phyloP scores from a whole-genome alignment of 2,113 vertebrate genomes.

The Oreotrochilus melanogaster region DNA sequence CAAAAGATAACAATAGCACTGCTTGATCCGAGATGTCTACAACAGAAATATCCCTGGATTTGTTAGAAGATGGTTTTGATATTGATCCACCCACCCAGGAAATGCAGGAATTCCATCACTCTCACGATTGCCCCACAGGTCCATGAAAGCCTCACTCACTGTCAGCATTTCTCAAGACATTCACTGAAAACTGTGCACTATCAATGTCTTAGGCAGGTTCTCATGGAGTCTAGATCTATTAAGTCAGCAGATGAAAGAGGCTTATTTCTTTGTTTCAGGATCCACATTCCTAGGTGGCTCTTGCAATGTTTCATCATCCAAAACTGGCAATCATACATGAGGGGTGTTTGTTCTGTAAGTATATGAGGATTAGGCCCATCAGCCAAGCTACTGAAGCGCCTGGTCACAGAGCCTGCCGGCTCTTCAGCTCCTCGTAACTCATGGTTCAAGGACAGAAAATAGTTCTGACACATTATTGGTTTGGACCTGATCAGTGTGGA shows the following conservation, averaged over 20 bases:
- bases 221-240: background rate
- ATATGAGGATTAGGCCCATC: accelerated
- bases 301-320: background rate
- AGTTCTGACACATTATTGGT: background rate
- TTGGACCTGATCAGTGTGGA: accelerated
- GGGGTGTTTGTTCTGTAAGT: background rate
- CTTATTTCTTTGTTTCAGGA: background rate
- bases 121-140: background rate
- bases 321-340: background rate
- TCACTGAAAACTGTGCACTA: background rate
- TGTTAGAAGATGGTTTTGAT: background rate
- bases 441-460: background rate
- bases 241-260: background rate
- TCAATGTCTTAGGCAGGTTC: background rate
- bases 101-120: background rate
- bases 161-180: background rate
- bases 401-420: background rate
- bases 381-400: background rate
- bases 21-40: background rate
- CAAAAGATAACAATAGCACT: constrained; percentile 30
- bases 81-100: background rate
- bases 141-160: background rate
- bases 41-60: constrained; percentile 12
- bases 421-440: background rate
- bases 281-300: background rate